Percentiles rank a stretch among this genome's conserved stretches.
phyloP scores from a whole-genome alignment of 2,113 vertebrate species.

The Nanorana parkeri region DNA sequence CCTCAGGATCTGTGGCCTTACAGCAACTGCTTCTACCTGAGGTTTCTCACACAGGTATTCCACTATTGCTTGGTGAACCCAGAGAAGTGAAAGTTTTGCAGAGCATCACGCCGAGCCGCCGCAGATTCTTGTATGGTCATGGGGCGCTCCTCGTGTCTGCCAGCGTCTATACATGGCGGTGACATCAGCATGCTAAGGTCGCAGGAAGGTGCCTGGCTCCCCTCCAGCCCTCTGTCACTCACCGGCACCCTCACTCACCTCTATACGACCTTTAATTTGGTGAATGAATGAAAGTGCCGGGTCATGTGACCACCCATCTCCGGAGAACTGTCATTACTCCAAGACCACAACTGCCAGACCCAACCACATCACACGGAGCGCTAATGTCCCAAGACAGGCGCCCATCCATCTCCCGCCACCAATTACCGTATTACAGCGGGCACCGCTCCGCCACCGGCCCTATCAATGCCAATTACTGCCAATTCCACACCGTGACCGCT shows the following conservation, averaged over 20 bases:
- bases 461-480: no score
- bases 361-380: neutral
- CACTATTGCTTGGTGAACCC: no score
- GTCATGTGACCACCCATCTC: no score
- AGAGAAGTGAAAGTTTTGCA: no score
- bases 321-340: neutral
- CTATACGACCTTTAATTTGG: neutral
- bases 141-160: conserved; percentile 49
- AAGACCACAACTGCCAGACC: neutral
- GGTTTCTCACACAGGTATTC: no score
- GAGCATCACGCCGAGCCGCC: no score
- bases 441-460: no score
- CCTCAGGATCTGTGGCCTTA: no score
- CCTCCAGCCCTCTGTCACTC: neutral
- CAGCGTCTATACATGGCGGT: neutral
- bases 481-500: no score
- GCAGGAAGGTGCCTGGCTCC: neutral
- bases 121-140: no score
- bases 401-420: conserved; percentile 57
- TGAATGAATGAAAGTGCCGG: neutral
- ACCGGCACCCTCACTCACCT: neutral
- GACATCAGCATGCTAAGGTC: neutral
- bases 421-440: no score
- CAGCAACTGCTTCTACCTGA: no score
- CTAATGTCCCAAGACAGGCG: conserved; percentile 28